A percentile compares a stretch with the other conserved stretches of the same genome.
These are phyloP conservation scores for Mesochorus sp. DNA, from an alignment of 2,888 invertebrate genomes.

Conservation along the genomic window DNA sequence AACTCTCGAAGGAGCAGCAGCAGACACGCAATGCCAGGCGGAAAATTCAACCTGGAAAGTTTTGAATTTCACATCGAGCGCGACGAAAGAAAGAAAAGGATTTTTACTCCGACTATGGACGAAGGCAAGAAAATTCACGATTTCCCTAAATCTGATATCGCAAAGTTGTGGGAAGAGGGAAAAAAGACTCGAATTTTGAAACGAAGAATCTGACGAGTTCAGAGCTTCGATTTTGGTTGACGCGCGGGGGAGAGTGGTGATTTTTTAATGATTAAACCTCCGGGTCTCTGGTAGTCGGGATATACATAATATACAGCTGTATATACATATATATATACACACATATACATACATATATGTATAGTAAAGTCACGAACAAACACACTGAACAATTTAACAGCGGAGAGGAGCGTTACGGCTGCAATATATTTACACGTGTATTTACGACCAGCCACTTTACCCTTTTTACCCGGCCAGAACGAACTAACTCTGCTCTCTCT, in stretches of 20 bases:
- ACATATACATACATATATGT: slow-evolving; percentile 33
- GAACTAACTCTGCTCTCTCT: slow-evolving; percentile 34
- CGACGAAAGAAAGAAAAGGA: no score
- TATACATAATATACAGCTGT: background rate
- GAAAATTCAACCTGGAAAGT: no score
- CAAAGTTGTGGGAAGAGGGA: no score
- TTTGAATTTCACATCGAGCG: no score
- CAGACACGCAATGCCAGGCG: no score
- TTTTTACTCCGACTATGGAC: no score
- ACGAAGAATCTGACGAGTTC: no score
- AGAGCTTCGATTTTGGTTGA: no score
- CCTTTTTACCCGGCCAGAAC: slow-evolving; percentile 59
- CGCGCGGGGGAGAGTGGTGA: slow-evolving; percentile 64
- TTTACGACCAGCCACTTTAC: slow-evolving; percentile 76
- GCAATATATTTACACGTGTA: slow-evolving; percentile 80
- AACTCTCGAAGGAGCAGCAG: slow-evolving; percentile 2
- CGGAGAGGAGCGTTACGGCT: slow-evolving; percentile 72
- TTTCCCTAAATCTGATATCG: no score
- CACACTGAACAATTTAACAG: slow-evolving; percentile 73
- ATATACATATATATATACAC: slow-evolving; percentile 40
- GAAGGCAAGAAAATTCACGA: no score
- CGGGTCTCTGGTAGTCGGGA: slow-evolving; percentile 55
- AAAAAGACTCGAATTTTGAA: no score
- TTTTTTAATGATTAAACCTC: slow-evolving; percentile 75
- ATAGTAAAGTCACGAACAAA: slow-evolving; percentile 36